A percentile compares a stretch with the other conserved stretches of the same genome.
phyloP scores from a whole-genome alignment of 2,797 vertebrate genomes.

The Poecilia velifera region DNA sequence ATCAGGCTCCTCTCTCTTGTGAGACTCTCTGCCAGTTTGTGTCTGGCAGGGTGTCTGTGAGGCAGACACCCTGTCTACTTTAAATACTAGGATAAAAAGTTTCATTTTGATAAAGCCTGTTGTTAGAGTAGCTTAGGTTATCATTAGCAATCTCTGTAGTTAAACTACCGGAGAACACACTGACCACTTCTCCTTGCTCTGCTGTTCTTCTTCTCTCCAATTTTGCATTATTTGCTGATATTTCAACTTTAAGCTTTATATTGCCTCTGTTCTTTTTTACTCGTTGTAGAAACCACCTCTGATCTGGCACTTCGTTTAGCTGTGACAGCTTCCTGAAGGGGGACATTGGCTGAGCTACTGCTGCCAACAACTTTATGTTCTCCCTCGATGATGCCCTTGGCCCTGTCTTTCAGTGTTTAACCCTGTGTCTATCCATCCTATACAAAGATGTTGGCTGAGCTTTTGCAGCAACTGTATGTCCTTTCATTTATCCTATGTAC shows the following conservation, averaged over 20 bases:
- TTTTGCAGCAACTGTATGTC: background rate
- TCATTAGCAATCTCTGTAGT: background rate
- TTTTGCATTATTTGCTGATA: background rate
- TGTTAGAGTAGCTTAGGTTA: background rate
- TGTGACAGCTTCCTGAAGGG: background rate
- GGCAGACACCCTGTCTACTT: background rate
- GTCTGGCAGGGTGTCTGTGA: background rate
- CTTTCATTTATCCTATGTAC: background rate
- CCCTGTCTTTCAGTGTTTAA: background rate
- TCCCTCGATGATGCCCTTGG: background rate
- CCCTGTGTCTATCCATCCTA: background rate
- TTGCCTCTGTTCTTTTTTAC: background rate
- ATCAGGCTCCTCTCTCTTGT: background rate
- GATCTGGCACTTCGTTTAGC: background rate
- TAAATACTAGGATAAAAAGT: background rate
- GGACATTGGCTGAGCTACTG: background rate
- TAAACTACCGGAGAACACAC: background rate
- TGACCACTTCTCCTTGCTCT: background rate
- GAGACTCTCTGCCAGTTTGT: background rate
- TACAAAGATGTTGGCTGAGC: background rate
- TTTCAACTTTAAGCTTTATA: background rate
- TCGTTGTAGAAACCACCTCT: background rate
- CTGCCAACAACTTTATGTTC: background rate
- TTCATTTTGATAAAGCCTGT: background rate
- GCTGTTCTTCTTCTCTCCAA: background rate